These are phyloP conservation scores for Pterophyllum scalare DNA, from an alignment of 2,113 vertebrate species.

Conservation along the genomic window DNA sequence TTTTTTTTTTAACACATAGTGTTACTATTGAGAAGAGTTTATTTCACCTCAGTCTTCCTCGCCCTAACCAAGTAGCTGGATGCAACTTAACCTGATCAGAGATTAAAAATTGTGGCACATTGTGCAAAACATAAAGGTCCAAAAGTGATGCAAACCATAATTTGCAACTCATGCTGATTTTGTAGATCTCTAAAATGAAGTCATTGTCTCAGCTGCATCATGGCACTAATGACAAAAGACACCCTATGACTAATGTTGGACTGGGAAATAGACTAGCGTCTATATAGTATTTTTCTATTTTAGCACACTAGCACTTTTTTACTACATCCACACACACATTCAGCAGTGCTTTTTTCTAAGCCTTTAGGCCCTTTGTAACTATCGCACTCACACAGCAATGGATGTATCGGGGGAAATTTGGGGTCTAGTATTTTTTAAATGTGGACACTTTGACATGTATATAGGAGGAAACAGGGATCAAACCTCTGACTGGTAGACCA, in stretches of 20 bases:
- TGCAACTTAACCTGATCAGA: neutral
- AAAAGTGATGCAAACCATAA: neutral
- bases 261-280: too few species aligned
- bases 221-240: neutral
- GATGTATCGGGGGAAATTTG: neutral
- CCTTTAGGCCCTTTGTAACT: too few species aligned
- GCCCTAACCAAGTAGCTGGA: neutral
- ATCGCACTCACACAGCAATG: neutral
- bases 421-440: neutral
- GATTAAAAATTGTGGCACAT: neutral
- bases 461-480: neutral
- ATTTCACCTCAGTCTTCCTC: neutral
- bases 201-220: neutral
- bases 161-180: neutral
- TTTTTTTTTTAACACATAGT: neutral
- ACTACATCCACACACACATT: too few species aligned
- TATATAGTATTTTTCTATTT: too few species aligned
- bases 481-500: neutral
- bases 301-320: too few species aligned
- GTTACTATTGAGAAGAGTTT: neutral
- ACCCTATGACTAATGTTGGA: neutral
- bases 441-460: neutral
- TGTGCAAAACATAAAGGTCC: neutral
- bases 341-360: too few species aligned
- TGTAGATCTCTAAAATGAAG: neutral